Conservation (phyloP, 2,888 invertebrate genomes). For the Aspidiotus rigidus region DNA sequence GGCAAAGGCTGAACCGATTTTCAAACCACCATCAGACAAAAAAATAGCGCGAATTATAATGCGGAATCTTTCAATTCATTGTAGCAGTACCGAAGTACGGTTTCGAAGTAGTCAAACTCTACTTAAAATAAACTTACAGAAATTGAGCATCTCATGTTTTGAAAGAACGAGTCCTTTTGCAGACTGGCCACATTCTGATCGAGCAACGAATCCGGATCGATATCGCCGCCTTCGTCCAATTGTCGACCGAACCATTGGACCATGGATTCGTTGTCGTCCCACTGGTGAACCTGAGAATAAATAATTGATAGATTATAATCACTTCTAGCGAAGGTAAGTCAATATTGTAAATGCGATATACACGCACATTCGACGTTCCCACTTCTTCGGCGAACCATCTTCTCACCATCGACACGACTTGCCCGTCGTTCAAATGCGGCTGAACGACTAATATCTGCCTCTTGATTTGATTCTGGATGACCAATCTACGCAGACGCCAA, state of each 20-base stretch:
- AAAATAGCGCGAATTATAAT: too few relatives aligned
- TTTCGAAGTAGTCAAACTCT: too few relatives aligned
- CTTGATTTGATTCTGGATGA: conserved; percentile 67
- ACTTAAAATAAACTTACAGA: conserved; percentile 47
- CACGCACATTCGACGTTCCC: conserved; percentile 67
- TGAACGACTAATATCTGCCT: conserved; percentile 57
- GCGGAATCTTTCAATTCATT: too few relatives aligned
- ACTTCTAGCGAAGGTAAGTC: not conserved
- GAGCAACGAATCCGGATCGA: conserved; percentile 54
- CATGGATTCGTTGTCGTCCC: conserved; percentile 82
- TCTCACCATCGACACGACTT: conserved; percentile 77
- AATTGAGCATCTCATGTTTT: conserved; percentile 64
- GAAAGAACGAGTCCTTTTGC: conserved; percentile 70
- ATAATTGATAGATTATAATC: not conserved
- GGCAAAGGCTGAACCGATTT: too few relatives aligned
- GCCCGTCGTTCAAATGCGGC: conserved; percentile 58
- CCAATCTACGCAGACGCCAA: conserved; percentile 75
- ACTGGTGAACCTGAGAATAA: conserved; percentile 62
- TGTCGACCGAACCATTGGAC: conserved; percentile 68
- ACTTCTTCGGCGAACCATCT: conserved; percentile 91
- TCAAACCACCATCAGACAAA: too few relatives aligned
- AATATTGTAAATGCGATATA: too few relatives aligned
- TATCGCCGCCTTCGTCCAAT: conserved; percentile 47
- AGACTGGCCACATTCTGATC: conserved; percentile 72
- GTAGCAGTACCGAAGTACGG: too few relatives aligned